These are phyloP conservation scores for Cryptocephalus moraei DNA, from an alignment of 2,888 invertebrate genomes.

Conservation along the genomic window DNA sequence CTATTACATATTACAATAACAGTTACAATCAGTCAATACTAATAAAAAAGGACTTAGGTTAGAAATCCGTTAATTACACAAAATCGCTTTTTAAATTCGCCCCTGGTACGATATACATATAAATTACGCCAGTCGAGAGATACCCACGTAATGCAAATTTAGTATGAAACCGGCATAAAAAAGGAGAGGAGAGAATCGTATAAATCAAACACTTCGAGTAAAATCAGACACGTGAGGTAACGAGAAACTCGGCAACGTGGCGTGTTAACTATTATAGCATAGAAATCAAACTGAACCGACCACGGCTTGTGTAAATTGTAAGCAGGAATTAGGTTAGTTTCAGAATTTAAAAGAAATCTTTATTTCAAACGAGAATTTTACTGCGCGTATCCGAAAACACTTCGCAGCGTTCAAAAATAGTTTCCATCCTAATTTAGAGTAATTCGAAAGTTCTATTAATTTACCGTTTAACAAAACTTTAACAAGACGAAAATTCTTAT, in stretches of 20 bases:
- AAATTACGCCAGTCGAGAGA: conserved; percentile 8
- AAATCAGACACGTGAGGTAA: conserved; percentile 5
- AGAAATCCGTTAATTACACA: not conserved
- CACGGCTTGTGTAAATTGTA: too few species aligned
- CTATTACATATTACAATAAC: conserved; percentile 1
- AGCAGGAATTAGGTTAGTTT: too few species aligned
- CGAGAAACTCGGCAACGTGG: conserved; percentile 7
- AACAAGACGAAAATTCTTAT: too few species aligned
- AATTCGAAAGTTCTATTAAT: too few species aligned
- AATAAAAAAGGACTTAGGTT: not conserved
- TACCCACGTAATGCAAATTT: conserved; percentile 12
- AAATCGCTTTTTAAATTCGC: not conserved
- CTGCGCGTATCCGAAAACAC: too few species aligned
- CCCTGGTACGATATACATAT: not conserved
- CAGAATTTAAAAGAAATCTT: too few species aligned
- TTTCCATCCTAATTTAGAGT: conserved; percentile 4
- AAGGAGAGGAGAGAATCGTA: conserved; percentile 9
- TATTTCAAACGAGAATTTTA: too few species aligned
- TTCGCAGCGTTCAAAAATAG: conserved; percentile 6
- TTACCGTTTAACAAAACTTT: too few species aligned
- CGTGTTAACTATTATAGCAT: too few species aligned
- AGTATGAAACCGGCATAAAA: conserved; percentile 9
- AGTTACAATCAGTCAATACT: not conserved
- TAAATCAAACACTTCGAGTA: not conserved
- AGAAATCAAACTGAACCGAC: too few species aligned